Evolutionary conservation across 2,888 invertebrate species (phyloP), one percentile per base, ranked within the genome.

Genomic region (Smittia aterrima): DNA sequence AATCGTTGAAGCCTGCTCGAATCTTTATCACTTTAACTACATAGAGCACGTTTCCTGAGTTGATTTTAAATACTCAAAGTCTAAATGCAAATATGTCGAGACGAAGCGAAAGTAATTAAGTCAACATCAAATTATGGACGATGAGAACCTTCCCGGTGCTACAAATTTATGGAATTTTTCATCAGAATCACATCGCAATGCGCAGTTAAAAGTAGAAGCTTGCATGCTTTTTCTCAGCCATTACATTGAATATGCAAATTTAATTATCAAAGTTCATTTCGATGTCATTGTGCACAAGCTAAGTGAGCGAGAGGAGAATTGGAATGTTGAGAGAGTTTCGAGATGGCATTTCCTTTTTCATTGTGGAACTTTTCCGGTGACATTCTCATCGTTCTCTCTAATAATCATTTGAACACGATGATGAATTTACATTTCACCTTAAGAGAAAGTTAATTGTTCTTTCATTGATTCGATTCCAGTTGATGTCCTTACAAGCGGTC

Each of bases 261-360:
- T 71, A 71, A 71, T 71, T 71, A 71, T 71, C 70, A 71, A 71
- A 54, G 16, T 71, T 71, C 54, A 71, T 47, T 68, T n/a, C 18
- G 11, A 68, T 68, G 41, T 41, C 68, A 68, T 18, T 53, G 47
- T 68, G 68, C 68, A 68, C 9, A 40, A 32, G 6, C 3, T 47
- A 6, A n/a, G 4, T 11, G 47, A 47, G 11, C 2, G 2, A n/a
- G 47, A 47, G 11, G 2, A n/a, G n/a, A 16, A n/a, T 13, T n/a
- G n/a, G 47, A 47, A 47, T 47, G 47, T 3, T 11, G 47, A 11
- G 38, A 38, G 32, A 32, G 32, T 32, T 32, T 32, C 32, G 32
- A 32, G 32, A 32, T 32, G 32, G 32, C 32, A 32, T 32, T 32
- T 32, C 32, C 32, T 32, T 9, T 32, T 32, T 3, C 32, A 6